Conservation (phyloP, 2,113 vertebrate species). For the Nansenia antarctica region DNA sequence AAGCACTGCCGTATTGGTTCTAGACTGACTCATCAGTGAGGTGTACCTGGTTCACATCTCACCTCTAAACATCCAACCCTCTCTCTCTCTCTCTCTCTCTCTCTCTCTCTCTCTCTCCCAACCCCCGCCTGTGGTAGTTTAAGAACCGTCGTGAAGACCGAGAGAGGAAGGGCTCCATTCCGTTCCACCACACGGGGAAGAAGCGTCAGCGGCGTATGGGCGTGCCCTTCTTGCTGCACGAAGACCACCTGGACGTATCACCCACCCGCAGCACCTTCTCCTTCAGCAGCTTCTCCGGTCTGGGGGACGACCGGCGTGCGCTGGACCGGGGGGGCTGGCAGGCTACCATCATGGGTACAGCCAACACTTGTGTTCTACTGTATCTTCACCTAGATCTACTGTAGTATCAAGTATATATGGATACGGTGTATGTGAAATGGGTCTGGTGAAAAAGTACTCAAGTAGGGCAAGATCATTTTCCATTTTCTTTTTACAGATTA, state of each 20-base stretch:
- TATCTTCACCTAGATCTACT: no score
- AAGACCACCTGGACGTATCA: slow-evolving; percentile 94
- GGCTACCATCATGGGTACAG: slow-evolving; percentile 91
- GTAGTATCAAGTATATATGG: no score
- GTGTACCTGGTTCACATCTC: no score
- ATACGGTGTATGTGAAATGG: no score
- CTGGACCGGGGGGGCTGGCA: slow-evolving; percentile 95
- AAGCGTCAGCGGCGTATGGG: slow-evolving; percentile 94
- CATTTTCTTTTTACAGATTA: no score
- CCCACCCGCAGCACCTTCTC: slow-evolving; percentile 98
- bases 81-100: not conserved
- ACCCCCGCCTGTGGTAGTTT: slow-evolving; percentile 76
- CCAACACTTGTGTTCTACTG: not conserved
- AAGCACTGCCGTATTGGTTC: no score
- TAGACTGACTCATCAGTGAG: no score
- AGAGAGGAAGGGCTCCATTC: slow-evolving; percentile 96
- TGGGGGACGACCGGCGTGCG: slow-evolving; percentile 89
- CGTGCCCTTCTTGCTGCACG: slow-evolving; percentile 92
- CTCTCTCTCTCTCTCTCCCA: not conserved
- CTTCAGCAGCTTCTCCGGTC: slow-evolving; percentile 93
- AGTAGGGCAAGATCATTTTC: no score
- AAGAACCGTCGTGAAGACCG: slow-evolving; percentile 95
- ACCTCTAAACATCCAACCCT: no score
- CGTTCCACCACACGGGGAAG: slow-evolving; percentile 92
- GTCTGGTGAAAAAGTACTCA: no score